Evolutionary conservation across 2,797 vertebrate species (phyloP).

Genomic region (Galagoides demidoff): DNA sequence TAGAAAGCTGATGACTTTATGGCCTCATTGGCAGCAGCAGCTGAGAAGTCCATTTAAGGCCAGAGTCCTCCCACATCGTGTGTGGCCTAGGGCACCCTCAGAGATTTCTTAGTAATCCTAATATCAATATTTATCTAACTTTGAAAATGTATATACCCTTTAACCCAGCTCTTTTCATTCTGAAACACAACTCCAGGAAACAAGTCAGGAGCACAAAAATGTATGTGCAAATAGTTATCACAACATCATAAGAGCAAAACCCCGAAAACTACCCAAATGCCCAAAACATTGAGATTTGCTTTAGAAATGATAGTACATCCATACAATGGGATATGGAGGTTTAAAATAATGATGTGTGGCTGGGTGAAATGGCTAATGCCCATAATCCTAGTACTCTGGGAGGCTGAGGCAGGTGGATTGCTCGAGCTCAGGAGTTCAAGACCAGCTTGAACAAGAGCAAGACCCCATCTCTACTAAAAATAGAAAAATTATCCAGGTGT

Average conservation of each 20-base stretch:
- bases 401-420: too few relatives aligned
- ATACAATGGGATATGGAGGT: not conserved
- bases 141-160: not conserved
- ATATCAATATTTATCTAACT: not conserved
- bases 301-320: not conserved
- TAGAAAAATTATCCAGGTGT: too few relatives aligned
- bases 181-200: constrained; percentile 17
- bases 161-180: not conserved
- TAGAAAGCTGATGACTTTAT: not conserved
- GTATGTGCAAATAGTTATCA: not conserved
- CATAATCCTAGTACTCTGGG: too few relatives aligned
- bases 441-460: too few relatives aligned
- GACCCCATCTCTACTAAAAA: too few relatives aligned
- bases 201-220: not conserved
- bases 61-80: not conserved
- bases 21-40: not conserved
- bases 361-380: too few relatives aligned
- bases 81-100: not conserved
- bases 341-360: not conserved
- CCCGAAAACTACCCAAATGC: not conserved
- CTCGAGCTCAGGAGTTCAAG: too few relatives aligned
- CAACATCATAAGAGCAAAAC: not conserved
- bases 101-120: not conserved
- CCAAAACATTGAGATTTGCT: not conserved
- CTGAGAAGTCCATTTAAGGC: not conserved